A percentile compares a stretch with the other conserved stretches of the same genome.
These are phyloP conservation scores for Sternotherus odoratus DNA, from an alignment of 2,797 vertebrate genomes.

Conservation along the genomic window DNA sequence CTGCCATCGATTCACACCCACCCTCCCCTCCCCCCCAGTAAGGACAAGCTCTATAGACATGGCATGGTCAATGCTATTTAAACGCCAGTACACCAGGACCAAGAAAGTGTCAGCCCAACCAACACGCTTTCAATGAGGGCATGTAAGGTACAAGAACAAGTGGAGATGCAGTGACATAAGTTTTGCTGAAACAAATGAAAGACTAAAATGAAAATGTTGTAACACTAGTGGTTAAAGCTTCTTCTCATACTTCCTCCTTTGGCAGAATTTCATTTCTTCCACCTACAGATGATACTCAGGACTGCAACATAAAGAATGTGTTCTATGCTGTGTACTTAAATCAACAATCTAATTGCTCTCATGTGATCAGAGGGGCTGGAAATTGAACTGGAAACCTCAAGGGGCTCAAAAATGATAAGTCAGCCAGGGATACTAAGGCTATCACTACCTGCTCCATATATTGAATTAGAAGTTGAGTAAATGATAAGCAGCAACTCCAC, in stretches of 20 bases:
- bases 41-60: rapidly evolving
- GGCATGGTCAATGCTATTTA: background rate
- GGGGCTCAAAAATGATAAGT: slow-evolving; percentile 40
- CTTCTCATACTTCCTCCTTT: background rate
- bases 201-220: background rate
- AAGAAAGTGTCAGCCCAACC: background rate
- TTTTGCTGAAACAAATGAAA: background rate
- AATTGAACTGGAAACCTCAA: slow-evolving; percentile 66
- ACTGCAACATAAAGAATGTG: background rate
- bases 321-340: slow-evolving; percentile 4
- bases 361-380: slow-evolving; percentile 33
- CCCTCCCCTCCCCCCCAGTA: too few species aligned
- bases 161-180: background rate
- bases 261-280: background rate
- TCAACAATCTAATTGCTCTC: slow-evolving; percentile 44
- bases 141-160: background rate
- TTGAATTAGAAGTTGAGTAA: slow-evolving; percentile 64
- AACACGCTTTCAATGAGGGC: background rate
- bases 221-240: background rate
- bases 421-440: slow-evolving; percentile 47
- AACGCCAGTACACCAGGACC: background rate
- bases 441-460: slow-evolving; percentile 26
- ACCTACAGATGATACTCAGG: background rate
- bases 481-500: slow-evolving; percentile 53
- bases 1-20: too few species aligned